Conservation (phyloP, 2,888 invertebrate species). For the Brachypalpus laphriformis region DNA sequence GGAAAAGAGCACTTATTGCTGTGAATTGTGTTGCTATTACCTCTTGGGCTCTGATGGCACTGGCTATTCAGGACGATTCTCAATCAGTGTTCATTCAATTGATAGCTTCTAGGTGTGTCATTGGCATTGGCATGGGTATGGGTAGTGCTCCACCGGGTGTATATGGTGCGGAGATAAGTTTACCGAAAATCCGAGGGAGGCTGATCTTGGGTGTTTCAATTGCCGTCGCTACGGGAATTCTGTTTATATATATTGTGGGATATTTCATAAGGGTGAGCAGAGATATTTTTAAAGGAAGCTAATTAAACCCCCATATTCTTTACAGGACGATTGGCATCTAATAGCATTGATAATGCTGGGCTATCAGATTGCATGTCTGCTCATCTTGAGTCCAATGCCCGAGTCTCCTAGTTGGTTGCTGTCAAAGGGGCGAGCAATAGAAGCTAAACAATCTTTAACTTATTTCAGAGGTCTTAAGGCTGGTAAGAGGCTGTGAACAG, state of each 20-base stretch:
- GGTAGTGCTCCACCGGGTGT: conserved; percentile 81
- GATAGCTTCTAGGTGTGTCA: conserved; percentile 80
- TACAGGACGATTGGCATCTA: conserved; percentile 80
- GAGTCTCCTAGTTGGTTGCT: conserved; percentile 89
- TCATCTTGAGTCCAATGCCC: conserved; percentile 85
- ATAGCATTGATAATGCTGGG: conserved; percentile 80
- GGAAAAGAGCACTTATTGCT: conserved; percentile 79
- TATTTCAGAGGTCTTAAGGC: conserved; percentile 85
- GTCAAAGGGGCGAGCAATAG: conserved; percentile 84
- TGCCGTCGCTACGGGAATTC: conserved; percentile 86
- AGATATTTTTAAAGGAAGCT: not conserved
- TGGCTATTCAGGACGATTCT: conserved; percentile 76
- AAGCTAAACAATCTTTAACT: conserved; percentile 85
- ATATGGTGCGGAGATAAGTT: conserved; percentile 82
- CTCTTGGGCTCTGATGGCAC: conserved; percentile 80
- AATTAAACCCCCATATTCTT: not conserved
- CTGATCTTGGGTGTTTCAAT: conserved; percentile 86
- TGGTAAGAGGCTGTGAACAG: not conserved
- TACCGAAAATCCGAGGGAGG: conserved; percentile 86
- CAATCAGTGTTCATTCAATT: conserved; percentile 78
- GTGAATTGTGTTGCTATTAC: conserved; percentile 79
- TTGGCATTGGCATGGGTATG: conserved; percentile 81
- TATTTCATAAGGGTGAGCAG: conserved; percentile 79
- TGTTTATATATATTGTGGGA: conserved; percentile 86
- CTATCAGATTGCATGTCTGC: conserved; percentile 79